Conservation (phyloP, 2,113 vertebrate species). For the Charadrius vociferus region DNA sequence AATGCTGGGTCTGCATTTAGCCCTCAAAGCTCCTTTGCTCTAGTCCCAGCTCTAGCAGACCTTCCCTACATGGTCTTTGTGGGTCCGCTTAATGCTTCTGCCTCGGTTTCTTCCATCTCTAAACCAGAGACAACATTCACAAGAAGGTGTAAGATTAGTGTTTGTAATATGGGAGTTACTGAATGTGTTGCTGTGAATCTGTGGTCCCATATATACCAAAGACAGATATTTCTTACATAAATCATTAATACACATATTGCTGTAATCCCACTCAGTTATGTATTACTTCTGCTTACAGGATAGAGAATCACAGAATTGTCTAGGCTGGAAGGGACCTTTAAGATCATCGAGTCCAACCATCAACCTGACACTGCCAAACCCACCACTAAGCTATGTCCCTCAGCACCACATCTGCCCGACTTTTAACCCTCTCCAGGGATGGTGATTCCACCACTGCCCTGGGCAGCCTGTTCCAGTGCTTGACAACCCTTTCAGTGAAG, state of each 20-base stretch:
- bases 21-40: background rate
- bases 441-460: background rate
- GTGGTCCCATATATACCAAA: background rate
- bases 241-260: background rate
- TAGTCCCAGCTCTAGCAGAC: background rate
- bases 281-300: background rate
- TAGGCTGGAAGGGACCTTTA: background rate
- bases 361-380: background rate
- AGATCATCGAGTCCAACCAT: background rate
- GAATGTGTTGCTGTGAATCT: background rate
- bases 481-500: background rate
- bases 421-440: background rate
- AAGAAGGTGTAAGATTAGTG: background rate
- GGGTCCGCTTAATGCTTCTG: background rate
- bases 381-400: background rate
- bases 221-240: background rate
- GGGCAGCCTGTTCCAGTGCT: background rate
- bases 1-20: background rate
- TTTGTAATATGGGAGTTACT: background rate
- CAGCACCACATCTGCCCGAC: fast-evolving
- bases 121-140: background rate
- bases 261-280: background rate
- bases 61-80: background rate
- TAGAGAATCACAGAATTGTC: background rate
- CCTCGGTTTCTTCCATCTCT: background rate